Conservation (phyloP, 2,113 vertebrate genomes). For the Fulmarus glacialis region DNA sequence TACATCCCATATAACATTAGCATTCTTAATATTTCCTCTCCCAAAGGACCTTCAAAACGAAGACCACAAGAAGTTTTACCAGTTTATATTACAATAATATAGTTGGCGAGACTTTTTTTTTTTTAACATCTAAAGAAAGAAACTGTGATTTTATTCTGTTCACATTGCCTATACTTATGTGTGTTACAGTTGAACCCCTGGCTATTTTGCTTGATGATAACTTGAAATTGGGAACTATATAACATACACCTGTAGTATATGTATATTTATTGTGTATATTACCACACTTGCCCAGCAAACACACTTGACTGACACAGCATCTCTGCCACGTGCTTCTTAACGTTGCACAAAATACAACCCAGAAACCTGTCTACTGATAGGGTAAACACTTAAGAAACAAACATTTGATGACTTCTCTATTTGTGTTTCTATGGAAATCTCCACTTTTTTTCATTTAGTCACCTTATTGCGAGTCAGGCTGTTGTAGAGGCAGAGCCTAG, state of each 20-base stretch:
- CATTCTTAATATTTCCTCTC: neutral
- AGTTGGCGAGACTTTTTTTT: neutral
- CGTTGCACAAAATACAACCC: neutral
- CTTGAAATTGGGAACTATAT: neutral
- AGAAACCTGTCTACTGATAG: neutral
- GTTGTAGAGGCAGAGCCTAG: conserved; percentile 90
- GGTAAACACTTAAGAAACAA: neutral
- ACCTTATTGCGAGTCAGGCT: conserved; percentile 95
- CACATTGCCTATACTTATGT: neutral
- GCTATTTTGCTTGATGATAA: neutral
- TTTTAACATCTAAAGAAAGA: neutral
- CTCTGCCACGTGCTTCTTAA: neutral
- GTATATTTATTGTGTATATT: neutral
- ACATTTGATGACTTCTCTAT: neutral
- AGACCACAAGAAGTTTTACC: neutral
- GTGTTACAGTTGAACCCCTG: neutral
- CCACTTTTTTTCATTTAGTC: neutral
- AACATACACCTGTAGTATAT: neutral
- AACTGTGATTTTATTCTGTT: neutral
- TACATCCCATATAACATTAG: neutral
- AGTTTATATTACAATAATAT: neutral
- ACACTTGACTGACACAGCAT: neutral
- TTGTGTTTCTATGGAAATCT: neutral
- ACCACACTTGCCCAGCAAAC: neutral
- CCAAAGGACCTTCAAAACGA: neutral